phyloP scores from a whole-genome alignment of 2,113 vertebrate species.

The Hippocampus guttulatus region DNA sequence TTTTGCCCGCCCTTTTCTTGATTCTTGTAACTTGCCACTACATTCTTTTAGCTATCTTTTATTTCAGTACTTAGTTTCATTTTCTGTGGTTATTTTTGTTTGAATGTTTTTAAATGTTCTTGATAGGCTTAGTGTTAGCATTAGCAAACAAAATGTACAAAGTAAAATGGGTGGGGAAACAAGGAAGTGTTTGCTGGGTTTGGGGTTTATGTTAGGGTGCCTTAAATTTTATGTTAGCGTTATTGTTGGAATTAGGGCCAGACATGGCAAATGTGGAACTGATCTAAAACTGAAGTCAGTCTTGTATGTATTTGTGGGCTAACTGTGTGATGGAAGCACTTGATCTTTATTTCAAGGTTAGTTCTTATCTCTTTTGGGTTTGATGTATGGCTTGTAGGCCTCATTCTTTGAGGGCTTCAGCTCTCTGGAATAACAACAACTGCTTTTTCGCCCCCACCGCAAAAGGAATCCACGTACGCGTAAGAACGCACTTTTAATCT shows the following conservation, averaged over 20 bases:
- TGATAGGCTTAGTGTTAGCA: too few relatives aligned
- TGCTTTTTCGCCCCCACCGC: conserved; percentile 8
- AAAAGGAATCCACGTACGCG: not conserved
- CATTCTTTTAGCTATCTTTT: too few relatives aligned
- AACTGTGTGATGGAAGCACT: not conserved
- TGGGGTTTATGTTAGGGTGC: too few relatives aligned
- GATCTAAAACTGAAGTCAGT: not conserved
- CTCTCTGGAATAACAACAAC: not conserved
- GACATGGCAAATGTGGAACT: not conserved
- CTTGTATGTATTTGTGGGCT: not conserved
- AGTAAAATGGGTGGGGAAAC: too few relatives aligned
- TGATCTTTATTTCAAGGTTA: conserved; percentile 18
- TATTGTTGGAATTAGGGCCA: not conserved
- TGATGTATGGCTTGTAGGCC: conserved; percentile 14
- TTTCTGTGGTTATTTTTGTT: too few relatives aligned
- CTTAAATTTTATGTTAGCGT: too few relatives aligned
- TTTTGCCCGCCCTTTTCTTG: too few relatives aligned
- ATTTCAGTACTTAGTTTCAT: too few relatives aligned
- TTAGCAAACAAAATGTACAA: too few relatives aligned
- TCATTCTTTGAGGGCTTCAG: conserved; percentile 22
- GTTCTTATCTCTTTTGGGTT: conserved; percentile 29
- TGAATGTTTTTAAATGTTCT: too few relatives aligned
- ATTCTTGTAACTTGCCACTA: too few relatives aligned
- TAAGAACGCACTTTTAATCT: not conserved
- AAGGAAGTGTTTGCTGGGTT: too few relatives aligned